These are phyloP conservation scores for Laticauda colubrina DNA, from an alignment of 2,113 vertebrate genomes.

Conservation along the genomic window DNA sequence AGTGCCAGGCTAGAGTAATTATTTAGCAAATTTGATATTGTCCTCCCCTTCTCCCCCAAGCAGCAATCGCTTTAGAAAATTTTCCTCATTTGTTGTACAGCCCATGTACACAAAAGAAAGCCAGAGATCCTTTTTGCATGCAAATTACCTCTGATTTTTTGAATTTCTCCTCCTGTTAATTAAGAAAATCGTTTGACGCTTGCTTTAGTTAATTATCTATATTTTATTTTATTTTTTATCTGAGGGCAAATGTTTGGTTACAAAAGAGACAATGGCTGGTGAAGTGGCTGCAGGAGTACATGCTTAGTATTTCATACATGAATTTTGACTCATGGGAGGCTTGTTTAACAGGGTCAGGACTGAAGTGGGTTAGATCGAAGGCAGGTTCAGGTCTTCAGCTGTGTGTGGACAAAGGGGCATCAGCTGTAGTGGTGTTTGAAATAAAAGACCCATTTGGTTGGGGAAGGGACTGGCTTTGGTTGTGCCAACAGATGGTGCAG, in stretches of 20 bases:
- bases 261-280: slow-evolving; percentile 12
- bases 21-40: slow-evolving; percentile 35
- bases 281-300: background rate
- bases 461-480: background rate
- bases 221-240: slow-evolving; percentile 23
- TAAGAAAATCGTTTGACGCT: slow-evolving; percentile 38
- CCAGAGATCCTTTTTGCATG: slow-evolving; percentile 33
- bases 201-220: slow-evolving; percentile 34
- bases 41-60: slow-evolving; percentile 14
- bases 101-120: slow-evolving; percentile 21
- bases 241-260: slow-evolving; percentile 28
- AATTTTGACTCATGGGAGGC: background rate
- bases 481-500: background rate
- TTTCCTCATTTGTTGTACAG: slow-evolving; percentile 28
- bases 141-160: slow-evolving; percentile 24
- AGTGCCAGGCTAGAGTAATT: background rate
- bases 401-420: background rate
- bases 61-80: slow-evolving; percentile 42
- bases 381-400: background rate
- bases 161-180: slow-evolving; percentile 40
- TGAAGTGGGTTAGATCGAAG: background rate
- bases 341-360: background rate
- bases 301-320: background rate
- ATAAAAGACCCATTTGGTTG: too few relatives aligned
- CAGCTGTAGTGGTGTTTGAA: background rate